These are phyloP conservation scores for Melinaea marsaeus DNA, from an alignment of 2,888 invertebrate species.

Conservation along the genomic window DNA sequence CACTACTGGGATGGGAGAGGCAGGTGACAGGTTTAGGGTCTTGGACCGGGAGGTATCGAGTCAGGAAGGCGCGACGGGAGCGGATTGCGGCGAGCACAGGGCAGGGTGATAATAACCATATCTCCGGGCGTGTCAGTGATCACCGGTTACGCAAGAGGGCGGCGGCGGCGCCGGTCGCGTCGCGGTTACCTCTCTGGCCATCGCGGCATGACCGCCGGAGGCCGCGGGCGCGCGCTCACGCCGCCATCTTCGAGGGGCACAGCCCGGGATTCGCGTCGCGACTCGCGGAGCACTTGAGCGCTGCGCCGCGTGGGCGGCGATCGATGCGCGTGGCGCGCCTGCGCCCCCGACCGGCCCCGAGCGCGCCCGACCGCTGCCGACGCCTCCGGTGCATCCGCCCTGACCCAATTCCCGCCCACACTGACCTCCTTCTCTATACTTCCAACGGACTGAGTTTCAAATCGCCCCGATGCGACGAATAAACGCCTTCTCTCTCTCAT, in stretches of 20 bases:
- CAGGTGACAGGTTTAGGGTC: conserved; percentile 24
- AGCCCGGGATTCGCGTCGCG: conserved; percentile 70
- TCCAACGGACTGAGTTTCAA: conserved; percentile 40
- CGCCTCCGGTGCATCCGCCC: conserved; percentile 55
- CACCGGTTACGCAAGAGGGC: conserved; percentile 57
- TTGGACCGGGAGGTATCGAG: conserved; percentile 14
- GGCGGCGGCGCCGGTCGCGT: conserved; percentile 56
- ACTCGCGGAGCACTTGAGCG: conserved; percentile 64
- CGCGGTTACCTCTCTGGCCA: conserved; percentile 83
- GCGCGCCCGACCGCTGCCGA: conserved; percentile 48
- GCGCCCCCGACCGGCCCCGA: conserved; percentile 54
- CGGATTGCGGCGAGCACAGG: conserved; percentile 29
- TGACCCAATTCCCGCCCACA: conserved; percentile 72
- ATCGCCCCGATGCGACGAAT: conserved; percentile 36
- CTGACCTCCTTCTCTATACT: conserved; percentile 42
- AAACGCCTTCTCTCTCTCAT: conserved; percentile 31
- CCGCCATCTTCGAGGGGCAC: conserved; percentile 72
- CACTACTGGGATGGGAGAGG: conserved; percentile 16
- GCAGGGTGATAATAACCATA: conserved; percentile 43
- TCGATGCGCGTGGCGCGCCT: conserved; percentile 60
- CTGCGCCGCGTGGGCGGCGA: conserved; percentile 54
- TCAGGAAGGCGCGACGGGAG: conserved; percentile 25
- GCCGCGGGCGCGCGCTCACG: conserved; percentile 78
- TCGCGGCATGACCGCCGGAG: conserved; percentile 83
- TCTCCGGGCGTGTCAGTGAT: conserved; percentile 54